These are phyloP conservation scores for Pimpla rufipes DNA, from an alignment of 2,888 invertebrate genomes.

Conservation along the genomic window DNA sequence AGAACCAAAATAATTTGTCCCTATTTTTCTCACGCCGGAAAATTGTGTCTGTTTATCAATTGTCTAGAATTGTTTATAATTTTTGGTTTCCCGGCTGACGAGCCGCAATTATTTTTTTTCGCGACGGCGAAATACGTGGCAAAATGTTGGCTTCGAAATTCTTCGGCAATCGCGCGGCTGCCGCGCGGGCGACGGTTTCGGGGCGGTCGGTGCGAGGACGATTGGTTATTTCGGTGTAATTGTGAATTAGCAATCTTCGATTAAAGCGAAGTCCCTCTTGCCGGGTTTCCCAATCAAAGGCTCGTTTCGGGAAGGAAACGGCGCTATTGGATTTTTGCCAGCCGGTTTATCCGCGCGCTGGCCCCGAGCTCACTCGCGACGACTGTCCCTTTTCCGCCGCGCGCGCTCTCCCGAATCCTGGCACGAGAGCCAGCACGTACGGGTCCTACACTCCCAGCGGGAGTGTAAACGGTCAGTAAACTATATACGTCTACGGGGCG, in stretches of 20 bases:
- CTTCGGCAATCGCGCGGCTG: background rate
- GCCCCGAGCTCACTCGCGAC: conserved; percentile 27
- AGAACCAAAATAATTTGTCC: no score
- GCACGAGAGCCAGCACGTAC: conserved; percentile 56
- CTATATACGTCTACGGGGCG: conserved; percentile 1
- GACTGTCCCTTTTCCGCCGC: conserved; percentile 42
- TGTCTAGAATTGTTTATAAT: no score
- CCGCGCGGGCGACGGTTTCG: no score
- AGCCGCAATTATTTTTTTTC: no score
- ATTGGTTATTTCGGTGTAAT: conserved; percentile 58
- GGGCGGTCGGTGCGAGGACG: conserved; percentile 4
- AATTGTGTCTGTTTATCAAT: no score
- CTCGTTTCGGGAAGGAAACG: conserved; percentile 75
- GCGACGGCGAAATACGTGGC: no score
- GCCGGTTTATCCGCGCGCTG: conserved; percentile 51
- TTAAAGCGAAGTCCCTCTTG: conserved; percentile 66
- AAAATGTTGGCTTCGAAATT: background rate
- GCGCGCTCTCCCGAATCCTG: conserved; percentile 42
- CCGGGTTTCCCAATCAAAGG: conserved; percentile 71
- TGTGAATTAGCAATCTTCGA: conserved; percentile 71
- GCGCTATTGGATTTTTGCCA: conserved; percentile 73
- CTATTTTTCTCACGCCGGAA: no score
- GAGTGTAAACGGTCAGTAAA: conserved; percentile 61
- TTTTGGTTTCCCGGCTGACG: no score
- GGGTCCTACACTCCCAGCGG: conserved; percentile 40